Base-by-base conservation (phyloP, 1,140 invertebrate genomes). In the Drosophila pandora region DNA sequence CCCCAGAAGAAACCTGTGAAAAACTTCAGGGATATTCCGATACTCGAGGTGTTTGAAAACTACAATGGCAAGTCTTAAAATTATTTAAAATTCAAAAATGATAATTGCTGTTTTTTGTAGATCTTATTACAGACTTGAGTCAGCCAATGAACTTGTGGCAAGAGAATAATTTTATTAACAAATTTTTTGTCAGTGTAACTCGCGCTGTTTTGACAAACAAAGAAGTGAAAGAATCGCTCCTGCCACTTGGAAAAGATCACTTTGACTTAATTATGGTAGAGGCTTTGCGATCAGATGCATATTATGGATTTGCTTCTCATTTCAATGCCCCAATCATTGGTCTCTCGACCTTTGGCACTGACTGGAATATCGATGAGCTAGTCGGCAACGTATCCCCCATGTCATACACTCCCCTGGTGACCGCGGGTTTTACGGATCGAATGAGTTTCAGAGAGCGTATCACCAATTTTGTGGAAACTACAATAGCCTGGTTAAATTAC, bases 371-470 rank as follows among this genome's bases (percentile, higher is more conserved):
- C 10, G 87, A 90, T 49, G 76, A 90, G 23, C 34, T 92, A 13
- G 89, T 92, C 7, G 92, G 88, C 1, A 93, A 92, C 63, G 82
- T 88, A 28, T 72, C 82, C 4, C 90, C 90, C 1, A 6, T 75
- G 1, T 91, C 93, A 4, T 93, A 92, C 41, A 76, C 82, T 2
- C 91, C 92, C 0, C 48, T 91, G 5, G 47, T 87, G 0, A 91
- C 91, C 2, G 50, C 78, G 0, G 48, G 65, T 0, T 80, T 89
- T 32, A 74, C 89, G 0, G 90, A 90, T 50, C 68, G 77, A 0
- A 93, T 94, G 93, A 91, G 64, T 13, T 92, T 92, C 48, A 67
- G 10, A 10, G 79, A 94, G 64, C 79, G 93, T 17, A 13, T 92
- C 2, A 22, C 61, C 5, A 94, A 94, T 63, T 71, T 89, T 45